phyloP scores from a whole-genome alignment of 2,113 vertebrate genomes.

The Microcebus murinus region DNA sequence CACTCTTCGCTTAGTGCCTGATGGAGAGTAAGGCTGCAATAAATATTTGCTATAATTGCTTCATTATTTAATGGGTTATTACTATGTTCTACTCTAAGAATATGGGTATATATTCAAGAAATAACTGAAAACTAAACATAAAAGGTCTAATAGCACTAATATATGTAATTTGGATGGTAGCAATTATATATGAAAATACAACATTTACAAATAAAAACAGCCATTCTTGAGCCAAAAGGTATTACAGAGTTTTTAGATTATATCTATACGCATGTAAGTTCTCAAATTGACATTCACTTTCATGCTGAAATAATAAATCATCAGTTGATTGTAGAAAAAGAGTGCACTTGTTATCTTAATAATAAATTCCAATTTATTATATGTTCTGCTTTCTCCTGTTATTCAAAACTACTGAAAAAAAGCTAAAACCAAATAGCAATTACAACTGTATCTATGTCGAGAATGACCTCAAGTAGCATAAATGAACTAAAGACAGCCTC shows the following conservation, averaged over 20 bases:
- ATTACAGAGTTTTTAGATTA: neutral
- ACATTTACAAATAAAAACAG: neutral
- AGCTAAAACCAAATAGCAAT: neutral
- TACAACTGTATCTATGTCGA: neutral
- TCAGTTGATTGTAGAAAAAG: neutral
- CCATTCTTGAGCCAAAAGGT: neutral
- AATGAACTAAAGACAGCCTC: neutral
- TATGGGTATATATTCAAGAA: neutral
- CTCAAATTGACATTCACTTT: neutral
- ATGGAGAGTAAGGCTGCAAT: neutral
- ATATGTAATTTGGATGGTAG: neutral
- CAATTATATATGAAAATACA: neutral
- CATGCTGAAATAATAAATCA: constrained; percentile 31
- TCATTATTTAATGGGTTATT: neutral
- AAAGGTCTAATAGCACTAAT: neutral
- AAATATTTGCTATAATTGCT: neutral
- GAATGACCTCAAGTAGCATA: neutral
- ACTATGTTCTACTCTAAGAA: neutral
- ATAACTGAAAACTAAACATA: neutral
- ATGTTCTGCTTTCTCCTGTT: neutral
- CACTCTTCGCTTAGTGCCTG: neutral
- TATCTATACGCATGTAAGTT: neutral
- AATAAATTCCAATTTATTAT: constrained; percentile 10
- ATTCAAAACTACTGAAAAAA: constrained; percentile 42
- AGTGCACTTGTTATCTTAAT: neutral